These are phyloP conservation scores for Pseudomyrmex gracilis DNA, from an alignment of 1,140 invertebrate species.

Conservation along the genomic window DNA sequence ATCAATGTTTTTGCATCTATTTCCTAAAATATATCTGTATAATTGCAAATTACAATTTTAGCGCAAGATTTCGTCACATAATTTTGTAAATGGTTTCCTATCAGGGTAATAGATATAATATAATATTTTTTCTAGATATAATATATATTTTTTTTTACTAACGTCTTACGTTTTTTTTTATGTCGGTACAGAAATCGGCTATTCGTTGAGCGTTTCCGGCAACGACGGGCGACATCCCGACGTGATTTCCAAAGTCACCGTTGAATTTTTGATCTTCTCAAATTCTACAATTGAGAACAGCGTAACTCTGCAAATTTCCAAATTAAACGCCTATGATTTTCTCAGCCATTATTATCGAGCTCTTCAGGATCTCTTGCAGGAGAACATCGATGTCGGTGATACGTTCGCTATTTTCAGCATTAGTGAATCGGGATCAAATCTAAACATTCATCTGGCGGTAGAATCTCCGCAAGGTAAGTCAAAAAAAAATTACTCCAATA, in stretches of 20 bases:
- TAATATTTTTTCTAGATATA: too few relatives aligned
- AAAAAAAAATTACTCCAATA: not conserved
- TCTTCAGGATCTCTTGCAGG: slow-evolving; percentile 90
- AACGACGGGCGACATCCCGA: slow-evolving; percentile 95
- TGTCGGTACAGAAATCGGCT: slow-evolving; percentile 85
- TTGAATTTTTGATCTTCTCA: slow-evolving; percentile 92
- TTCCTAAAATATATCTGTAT: too few relatives aligned
- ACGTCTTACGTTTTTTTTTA: not conserved
- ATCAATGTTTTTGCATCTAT: too few relatives aligned
- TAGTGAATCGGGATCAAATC: slow-evolving; percentile 87
- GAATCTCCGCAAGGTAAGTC: slow-evolving; percentile 81
- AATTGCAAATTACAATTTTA: too few relatives aligned
- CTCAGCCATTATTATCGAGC: slow-evolving; percentile 90
- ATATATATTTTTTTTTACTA: not conserved
- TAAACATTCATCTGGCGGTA: slow-evolving; percentile 89
- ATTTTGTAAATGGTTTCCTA: too few relatives aligned
- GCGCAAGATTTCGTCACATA: too few relatives aligned
- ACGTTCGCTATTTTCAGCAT: slow-evolving; percentile 91
- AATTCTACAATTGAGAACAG: slow-evolving; percentile 94
- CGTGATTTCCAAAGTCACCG: slow-evolving; percentile 93
- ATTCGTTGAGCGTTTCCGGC: slow-evolving; percentile 92
- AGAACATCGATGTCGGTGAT: slow-evolving; percentile 88
- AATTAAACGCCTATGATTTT: slow-evolving; percentile 91
- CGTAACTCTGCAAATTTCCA: slow-evolving; percentile 90
- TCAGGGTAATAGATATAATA: too few relatives aligned